Evolutionary conservation across 1,140 invertebrate species (phyloP).

Genomic region (Leptopilina boulardi): DNA sequence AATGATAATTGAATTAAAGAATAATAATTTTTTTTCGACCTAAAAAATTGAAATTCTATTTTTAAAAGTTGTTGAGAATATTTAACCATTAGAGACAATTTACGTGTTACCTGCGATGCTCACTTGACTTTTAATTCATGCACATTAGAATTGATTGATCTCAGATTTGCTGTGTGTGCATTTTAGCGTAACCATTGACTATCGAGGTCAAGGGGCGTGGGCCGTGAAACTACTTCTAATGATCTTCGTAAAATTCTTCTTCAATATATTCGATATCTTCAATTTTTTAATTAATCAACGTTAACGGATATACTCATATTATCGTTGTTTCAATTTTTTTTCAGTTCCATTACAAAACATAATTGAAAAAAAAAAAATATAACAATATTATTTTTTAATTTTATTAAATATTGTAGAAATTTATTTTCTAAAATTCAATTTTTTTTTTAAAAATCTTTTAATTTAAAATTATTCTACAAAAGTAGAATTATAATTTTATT

Average conservation of each 20-base stretch:
- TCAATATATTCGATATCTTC: not conserved
- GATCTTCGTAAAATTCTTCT: constrained; percentile 17
- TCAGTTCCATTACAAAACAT: not conserved
- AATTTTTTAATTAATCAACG: not conserved
- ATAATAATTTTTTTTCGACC: too few relatives aligned
- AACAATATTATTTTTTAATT: too few relatives aligned
- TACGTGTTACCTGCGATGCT: not conserved
- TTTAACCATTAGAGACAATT: too few relatives aligned
- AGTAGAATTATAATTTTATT: too few relatives aligned
- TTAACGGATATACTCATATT: not conserved
- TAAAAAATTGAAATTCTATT: too few relatives aligned
- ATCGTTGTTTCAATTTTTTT: not conserved
- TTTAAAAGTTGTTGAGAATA: too few relatives aligned
- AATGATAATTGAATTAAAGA: too few relatives aligned
- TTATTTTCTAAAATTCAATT: too few relatives aligned
- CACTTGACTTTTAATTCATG: constrained; percentile 26
- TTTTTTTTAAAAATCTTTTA: too few relatives aligned
- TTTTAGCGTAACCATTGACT: constrained; percentile 31
- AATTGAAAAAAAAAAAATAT: too few relatives aligned
- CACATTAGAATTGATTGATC: constrained; percentile 30
- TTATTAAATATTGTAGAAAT: too few relatives aligned
- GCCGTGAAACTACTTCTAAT: constrained; percentile 32
- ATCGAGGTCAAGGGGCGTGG: constrained; percentile 30
- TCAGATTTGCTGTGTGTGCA: constrained; percentile 27
- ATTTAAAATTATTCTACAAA: too few relatives aligned